Percentiles rank a stretch among this genome's conserved stretches.
Conservation (phyloP, 2,888 invertebrate genomes). For the Xanthorhoe spadicearia region DNA sequence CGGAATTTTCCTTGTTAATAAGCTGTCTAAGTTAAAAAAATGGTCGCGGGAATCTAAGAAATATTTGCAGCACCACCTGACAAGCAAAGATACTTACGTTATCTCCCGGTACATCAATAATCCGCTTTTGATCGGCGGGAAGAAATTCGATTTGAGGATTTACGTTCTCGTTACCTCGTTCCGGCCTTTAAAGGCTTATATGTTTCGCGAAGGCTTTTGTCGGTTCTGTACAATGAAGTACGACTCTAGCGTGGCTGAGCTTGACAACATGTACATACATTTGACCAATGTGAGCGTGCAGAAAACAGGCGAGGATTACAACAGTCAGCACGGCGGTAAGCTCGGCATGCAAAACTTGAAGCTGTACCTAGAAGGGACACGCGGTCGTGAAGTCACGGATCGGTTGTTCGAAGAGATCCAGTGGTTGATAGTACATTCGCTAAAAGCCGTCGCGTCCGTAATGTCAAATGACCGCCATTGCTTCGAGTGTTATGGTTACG, state of each 20-base stretch:
- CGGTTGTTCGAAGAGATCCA: conserved; percentile 94
- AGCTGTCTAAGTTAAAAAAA: conserved; percentile 94
- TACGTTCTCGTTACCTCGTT: conserved; percentile 97
- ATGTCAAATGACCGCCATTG: conserved; percentile 96
- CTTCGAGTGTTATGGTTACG: conserved; percentile 97
- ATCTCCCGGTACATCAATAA: conserved; percentile 97
- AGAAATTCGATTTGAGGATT: conserved; percentile 96
- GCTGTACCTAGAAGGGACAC: conserved; percentile 94
- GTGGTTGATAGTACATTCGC: conserved; percentile 95
- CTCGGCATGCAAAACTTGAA: conserved; percentile 95
- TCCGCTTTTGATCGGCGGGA: conserved; percentile 96
- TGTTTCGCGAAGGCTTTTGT: conserved; percentile 96
- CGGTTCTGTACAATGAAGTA: conserved; percentile 98
- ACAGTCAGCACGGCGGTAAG: conserved; percentile 96
- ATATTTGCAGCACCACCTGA: conserved; percentile 91
- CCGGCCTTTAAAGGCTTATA: conserved; percentile 95
- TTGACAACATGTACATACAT: conserved; percentile 97
- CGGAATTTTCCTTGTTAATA: conserved; percentile 97
- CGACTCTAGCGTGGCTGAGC: conserved; percentile 92
- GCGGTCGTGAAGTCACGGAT: conserved; percentile 93
- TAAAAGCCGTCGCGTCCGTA: conserved; percentile 95
- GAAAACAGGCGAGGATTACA: conserved; percentile 96
- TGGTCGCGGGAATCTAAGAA: conserved; percentile 94
- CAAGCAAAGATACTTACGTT: conserved; percentile 94
- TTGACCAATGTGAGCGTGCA: conserved; percentile 98